Base-by-base conservation (phyloP, 2,113 vertebrate species). In the Ophiodon elongatus region DNA sequence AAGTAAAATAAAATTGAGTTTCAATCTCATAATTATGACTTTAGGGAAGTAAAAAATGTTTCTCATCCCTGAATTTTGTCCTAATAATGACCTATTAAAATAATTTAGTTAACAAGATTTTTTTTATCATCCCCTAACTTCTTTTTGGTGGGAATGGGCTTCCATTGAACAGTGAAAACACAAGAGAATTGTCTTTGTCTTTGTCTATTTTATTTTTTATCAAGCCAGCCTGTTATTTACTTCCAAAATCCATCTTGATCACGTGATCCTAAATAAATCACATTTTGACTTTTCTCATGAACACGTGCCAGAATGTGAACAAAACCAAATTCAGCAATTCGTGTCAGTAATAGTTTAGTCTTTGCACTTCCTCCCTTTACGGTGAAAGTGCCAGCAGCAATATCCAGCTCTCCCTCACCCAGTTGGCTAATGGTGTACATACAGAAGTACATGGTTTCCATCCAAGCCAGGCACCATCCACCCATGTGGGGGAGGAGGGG, bases 331-430 rank as follows among this genome's bases (percentile, higher is more conserved):
- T 47, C 71, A 13, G 1, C 39, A 25, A 60, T 50, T 5, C 31
- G 21, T 25, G 70, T 83, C 69, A 41, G 75, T 76, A 43, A 47
- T 45, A 43, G 54, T 25, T 4, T 4, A 43, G 63, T 73, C 52
- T 74, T 69, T 68, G 69, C 70, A 59, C 70, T 83, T 86, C 6
- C 69, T 68, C 76, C 41, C 81, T 78, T 79, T 72, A 43, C 29
- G 74, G 76, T 87, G 71, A 79, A 81, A 80, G 76, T 79, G 80
- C 60, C 80, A 54, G 82, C 70, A 85, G 79, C 79, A 73, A 84
- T 47, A 74, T 60, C 57, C 78, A 72, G 65, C 66, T 79, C 82
- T 54, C 81, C 37, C 62, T 82, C 86, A 62, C 62, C 66, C 78
- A 62, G 33, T 70, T 67, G 76, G 80, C 71, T 83, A 7, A 71